Evolutionary conservation across 2,888 invertebrate species (phyloP).

Genomic region (Neria commutata): DNA sequence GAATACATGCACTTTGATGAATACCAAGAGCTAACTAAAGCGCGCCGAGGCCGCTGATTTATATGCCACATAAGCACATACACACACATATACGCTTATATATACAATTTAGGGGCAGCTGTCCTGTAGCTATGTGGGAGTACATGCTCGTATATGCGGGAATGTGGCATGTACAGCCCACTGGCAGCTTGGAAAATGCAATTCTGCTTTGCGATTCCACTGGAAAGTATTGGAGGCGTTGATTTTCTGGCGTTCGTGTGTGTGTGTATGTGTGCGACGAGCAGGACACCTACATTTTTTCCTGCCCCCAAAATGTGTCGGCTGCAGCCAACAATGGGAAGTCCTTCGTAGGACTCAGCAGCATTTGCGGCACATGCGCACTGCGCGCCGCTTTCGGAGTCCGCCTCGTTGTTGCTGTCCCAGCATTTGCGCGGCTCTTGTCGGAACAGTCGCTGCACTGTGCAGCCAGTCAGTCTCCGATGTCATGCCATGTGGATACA

Average conservation of each 20-base stretch:
- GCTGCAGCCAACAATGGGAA: constrained; percentile 38
- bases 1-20: constrained; percentile 51
- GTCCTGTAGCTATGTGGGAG: neutral
- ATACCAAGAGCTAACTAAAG: constrained; percentile 43
- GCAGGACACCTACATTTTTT: constrained; percentile 29
- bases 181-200: constrained; percentile 32
- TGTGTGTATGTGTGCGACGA: constrained; percentile 22
- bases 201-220: constrained; percentile 36
- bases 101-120: neutral
- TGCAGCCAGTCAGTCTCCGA: too few relatives aligned
- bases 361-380: constrained; percentile 32
- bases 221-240: constrained; percentile 48
- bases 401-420: neutral
- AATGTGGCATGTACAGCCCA: constrained; percentile 12
- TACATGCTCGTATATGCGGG: constrained; percentile 1
- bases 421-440: neutral
- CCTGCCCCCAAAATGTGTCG: constrained; percentile 1
- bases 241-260: constrained; percentile 27
- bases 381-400: neutral
- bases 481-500: too few relatives aligned
- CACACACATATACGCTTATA: constrained; percentile 21
- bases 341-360: constrained; percentile 37
- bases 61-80: constrained; percentile 25
- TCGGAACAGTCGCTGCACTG: too few relatives aligned
- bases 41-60: neutral